Conservation (phyloP, 30 jellyfish, hydroid and myxozoan species). For the Hydra vulgaris region DNA sequence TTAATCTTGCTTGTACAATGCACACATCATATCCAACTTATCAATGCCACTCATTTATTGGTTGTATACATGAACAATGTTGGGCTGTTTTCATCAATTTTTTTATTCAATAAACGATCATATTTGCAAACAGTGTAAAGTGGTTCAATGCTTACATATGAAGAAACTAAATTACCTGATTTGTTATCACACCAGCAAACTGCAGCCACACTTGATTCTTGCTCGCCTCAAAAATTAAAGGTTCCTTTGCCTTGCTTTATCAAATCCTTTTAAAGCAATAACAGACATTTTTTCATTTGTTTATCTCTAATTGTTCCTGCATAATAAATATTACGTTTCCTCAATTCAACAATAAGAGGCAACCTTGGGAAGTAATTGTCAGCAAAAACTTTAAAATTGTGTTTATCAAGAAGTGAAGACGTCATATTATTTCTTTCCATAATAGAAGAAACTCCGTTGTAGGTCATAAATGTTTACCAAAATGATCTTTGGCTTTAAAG, state of each 20-base stretch:
- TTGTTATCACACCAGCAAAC: slow-evolving; percentile 25
- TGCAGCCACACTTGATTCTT: slow-evolving; percentile 8
- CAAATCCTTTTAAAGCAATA: slow-evolving; percentile 15
- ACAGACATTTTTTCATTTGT: slow-evolving; percentile 4
- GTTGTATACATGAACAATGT: slow-evolving; percentile 6
- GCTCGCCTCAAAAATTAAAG: slow-evolving; percentile 5
- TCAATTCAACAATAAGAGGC: background rate
- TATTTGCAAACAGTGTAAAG: slow-evolving; percentile 6
- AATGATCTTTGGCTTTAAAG: too few relatives aligned
- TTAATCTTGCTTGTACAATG: slow-evolving; percentile 20
- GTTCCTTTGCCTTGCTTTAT: slow-evolving; percentile 22
- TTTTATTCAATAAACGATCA: slow-evolving; percentile 6
- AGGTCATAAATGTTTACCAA: too few relatives aligned
- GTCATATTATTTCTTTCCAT: too few relatives aligned
- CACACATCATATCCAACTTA: slow-evolving; percentile 31
- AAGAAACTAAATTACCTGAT: slow-evolving; percentile 5
- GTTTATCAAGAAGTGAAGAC: slow-evolving; percentile 1
- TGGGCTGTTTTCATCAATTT: background rate
- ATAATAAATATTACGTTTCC: background rate
- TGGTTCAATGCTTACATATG: slow-evolving; percentile 24
- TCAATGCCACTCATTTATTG: slow-evolving; percentile 30
- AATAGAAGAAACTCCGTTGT: too few relatives aligned
- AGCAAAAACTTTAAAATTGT: slow-evolving; percentile 15
- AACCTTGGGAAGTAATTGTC: slow-evolving; percentile 6
- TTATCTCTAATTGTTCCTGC: slow-evolving; percentile 12